phyloP scores from a whole-genome alignment of 2,888 invertebrate genomes.

The Drosophila acutilabella region DNA sequence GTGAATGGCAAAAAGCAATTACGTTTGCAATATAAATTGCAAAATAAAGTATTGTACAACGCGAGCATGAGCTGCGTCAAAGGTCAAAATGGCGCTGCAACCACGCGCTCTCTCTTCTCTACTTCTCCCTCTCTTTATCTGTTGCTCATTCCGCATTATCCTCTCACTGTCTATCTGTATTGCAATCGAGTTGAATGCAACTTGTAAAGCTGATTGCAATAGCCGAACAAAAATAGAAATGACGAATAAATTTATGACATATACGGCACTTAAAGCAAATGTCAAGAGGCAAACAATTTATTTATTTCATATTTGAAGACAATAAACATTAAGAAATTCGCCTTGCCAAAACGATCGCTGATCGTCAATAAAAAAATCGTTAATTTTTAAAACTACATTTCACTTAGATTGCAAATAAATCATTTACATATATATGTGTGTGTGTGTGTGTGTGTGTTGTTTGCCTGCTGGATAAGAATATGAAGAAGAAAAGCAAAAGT shows the following conservation, averaged over 20 bases:
- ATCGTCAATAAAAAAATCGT: conserved; percentile 35
- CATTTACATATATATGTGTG: conserved; percentile 7
- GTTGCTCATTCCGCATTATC: too few relatives aligned
- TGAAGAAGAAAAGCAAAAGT: conserved; percentile 5
- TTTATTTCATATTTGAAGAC: conserved; percentile 22
- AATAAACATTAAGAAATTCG: conserved; percentile 22
- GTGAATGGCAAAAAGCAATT: conserved; percentile 26
- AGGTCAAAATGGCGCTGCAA: conserved; percentile 34
- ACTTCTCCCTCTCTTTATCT: neutral
- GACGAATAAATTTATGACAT: conserved; percentile 31
- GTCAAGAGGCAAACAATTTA: conserved; percentile 45
- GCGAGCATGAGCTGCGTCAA: conserved; percentile 31
- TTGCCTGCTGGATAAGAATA: conserved; percentile 1
- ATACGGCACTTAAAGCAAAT: conserved; percentile 38
- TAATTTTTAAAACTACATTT: conserved; percentile 39
- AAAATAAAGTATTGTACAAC: conserved; percentile 27
- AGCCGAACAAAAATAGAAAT: conserved; percentile 51
- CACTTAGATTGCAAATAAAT: conserved; percentile 31
- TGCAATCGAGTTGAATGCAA: conserved; percentile 33
- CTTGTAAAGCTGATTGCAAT: conserved; percentile 40
- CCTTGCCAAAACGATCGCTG: conserved; percentile 23
- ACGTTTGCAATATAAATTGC: conserved; percentile 30
- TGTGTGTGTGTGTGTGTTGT: conserved; percentile 6
- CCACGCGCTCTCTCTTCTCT: neutral
- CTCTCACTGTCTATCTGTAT: neutral